A percentile compares a stretch with the other conserved stretches of the same genome.
Conservation (phyloP, 2,888 invertebrate species). For the Frankliniella fusca region DNA sequence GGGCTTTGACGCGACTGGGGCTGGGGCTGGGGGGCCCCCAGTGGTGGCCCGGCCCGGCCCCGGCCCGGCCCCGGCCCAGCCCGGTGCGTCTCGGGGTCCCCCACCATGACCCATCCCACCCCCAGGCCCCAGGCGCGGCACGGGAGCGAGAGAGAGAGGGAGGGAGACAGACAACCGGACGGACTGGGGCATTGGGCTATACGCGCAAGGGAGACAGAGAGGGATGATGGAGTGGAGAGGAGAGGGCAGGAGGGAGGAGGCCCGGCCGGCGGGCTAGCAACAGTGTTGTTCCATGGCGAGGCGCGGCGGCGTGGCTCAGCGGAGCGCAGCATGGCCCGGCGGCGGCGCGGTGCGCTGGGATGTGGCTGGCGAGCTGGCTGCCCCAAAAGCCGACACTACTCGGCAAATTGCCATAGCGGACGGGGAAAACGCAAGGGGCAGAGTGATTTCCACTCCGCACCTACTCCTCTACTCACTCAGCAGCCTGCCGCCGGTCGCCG, state of each 20-base stretch:
- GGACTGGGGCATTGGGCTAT: neutral
- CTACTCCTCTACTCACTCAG: neutral
- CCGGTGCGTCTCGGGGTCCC: neutral
- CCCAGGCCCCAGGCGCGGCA: too few relatives aligned
- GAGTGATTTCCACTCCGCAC: neutral
- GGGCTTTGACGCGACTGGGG: neutral
- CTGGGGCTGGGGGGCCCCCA: neutral
- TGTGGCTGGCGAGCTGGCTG: neutral
- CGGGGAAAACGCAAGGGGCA: neutral
- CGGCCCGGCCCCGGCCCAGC: neutral
- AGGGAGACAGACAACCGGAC: neutral
- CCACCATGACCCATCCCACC: too few relatives aligned
- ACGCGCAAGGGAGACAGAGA: neutral
- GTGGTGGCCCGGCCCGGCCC: neutral
- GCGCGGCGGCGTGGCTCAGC: neutral
- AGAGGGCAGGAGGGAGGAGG: neutral
- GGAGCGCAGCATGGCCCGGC: neutral
- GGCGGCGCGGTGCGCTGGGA: neutral
- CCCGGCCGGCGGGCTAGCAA: neutral
- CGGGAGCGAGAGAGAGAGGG: neutral
- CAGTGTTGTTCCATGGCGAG: slow-evolving; percentile 7
- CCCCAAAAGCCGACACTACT: neutral
- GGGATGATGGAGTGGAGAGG: neutral
- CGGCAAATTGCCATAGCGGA: neutral
- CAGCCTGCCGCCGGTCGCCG: neutral